phyloP scores from a whole-genome alignment of 2,113 vertebrate genomes.

The Pelmatolapia mariae region DNA sequence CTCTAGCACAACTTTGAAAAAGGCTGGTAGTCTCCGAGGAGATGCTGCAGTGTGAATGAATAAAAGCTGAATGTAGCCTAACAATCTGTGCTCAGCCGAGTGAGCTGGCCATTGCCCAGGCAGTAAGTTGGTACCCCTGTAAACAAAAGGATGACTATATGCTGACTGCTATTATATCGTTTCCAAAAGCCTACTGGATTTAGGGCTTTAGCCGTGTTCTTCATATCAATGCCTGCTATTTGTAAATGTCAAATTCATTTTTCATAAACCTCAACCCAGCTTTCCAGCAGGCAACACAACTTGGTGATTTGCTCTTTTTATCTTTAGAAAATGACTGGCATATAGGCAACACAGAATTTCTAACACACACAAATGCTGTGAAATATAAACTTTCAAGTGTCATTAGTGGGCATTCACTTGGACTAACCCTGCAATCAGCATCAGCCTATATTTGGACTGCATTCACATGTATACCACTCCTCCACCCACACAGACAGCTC shows the following conservation, averaged over 20 bases:
- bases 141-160: slow-evolving; percentile 7
- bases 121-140: slow-evolving; percentile 14
- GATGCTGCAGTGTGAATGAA: slow-evolving; percentile 44
- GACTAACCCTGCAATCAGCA: slow-evolving; percentile 34
- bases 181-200: neutral
- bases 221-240: slow-evolving; percentile 1
- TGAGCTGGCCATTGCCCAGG: slow-evolving; percentile 26
- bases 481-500: slow-evolving; percentile 17
- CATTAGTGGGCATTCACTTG: slow-evolving; percentile 40
- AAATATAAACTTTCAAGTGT: slow-evolving; percentile 36
- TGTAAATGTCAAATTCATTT: slow-evolving; percentile 22
- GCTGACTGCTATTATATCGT: neutral
- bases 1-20: slow-evolving; percentile 33
- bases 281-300: neutral
- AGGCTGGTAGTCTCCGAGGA: slow-evolving; percentile 36
- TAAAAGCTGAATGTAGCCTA: slow-evolving; percentile 31
- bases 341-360: neutral
- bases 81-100: slow-evolving; percentile 34
- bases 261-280: neutral
- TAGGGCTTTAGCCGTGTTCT: neutral
- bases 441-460: slow-evolving; percentile 31
- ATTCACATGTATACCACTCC: neutral
- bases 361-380: neutral
- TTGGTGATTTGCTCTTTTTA: neutral
- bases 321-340: slow-evolving; percentile 13